Base-by-base conservation (phyloP, 2,113 vertebrate genomes). In the Heterochromis multidens region DNA sequence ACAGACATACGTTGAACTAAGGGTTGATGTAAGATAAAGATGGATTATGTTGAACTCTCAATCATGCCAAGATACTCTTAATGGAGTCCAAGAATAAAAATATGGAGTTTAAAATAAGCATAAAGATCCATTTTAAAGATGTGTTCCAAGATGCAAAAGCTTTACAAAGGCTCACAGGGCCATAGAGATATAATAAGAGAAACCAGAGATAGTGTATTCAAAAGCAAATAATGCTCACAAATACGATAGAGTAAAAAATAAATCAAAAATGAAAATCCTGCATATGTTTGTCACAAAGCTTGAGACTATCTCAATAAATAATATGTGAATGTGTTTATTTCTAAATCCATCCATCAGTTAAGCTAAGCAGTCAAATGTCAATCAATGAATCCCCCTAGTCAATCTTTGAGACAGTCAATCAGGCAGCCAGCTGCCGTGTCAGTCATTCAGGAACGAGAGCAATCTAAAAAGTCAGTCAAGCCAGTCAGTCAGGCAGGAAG, bases 391-490 rank as follows among this genome's bases (percentile, higher is more conserved):
- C 46, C 78, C 72, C 3, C 13, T 23, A 86, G 23, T 89, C 80
- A 84, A 43, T 79, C 65, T 84, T 21, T 52, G 67, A 84, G 83
- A 81, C 82, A 78, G 77, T 80, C 79, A 82, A 88, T 87, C 87
- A 85, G 61, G 33, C 46, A 57, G 40, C 80, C 82, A 89, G 67
- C 80, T 84, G 85, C 77, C 59, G 80, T 67, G 23, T 83, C 61
- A 83, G 43, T 65, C 67, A 81, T n/a, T 80, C 57, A 65, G 57
- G 61, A 87, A 87, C 14, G 2, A 87, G 70, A 80, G 63, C 72
- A 85, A 80, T 85, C 76, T 79, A 19, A 72, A 70, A 65, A 31
- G 7, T 90, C 86, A 78, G 27, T 57, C 37, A 59, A 59, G 63
- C 79, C 82, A 80, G 83, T 54, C 80, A 62, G 46, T 33, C 54